phyloP scores from a whole-genome alignment of 2,888 invertebrate genomes.

The Hymenopus coronatus region DNA sequence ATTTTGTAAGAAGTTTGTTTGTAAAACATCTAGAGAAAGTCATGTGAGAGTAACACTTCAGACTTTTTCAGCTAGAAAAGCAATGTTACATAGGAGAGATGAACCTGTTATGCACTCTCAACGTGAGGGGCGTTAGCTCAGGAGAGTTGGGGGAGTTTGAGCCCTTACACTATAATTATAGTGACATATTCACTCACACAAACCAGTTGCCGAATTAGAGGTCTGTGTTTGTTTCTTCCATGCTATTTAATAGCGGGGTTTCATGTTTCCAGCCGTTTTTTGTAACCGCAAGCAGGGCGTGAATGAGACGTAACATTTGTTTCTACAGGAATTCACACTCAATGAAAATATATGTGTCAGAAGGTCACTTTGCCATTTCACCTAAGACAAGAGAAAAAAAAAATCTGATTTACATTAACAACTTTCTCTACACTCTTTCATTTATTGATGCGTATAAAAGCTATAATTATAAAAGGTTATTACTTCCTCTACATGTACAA shows the following conservation, averaged over 20 bases:
- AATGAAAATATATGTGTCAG: not conserved
- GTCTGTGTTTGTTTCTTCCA: conserved; percentile 9
- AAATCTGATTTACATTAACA: no score
- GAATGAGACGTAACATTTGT: not conserved
- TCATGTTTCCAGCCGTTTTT: not conserved
- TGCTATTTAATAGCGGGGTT: conserved; percentile 5
- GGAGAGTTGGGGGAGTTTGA: not conserved
- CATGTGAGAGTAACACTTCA: no score
- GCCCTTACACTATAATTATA: not conserved
- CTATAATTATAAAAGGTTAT: no score
- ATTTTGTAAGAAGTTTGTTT: no score
- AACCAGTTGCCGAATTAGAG: not conserved
- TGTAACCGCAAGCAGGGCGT: not conserved
- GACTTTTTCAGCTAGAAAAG: not conserved
- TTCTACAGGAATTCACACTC: not conserved
- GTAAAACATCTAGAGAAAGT: no score
- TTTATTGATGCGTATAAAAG: no score
- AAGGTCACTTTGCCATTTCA: not conserved
- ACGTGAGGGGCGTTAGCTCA: not conserved
- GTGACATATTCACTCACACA: conserved; percentile 1
- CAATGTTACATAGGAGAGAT: not conserved
- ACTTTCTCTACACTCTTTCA: no score
- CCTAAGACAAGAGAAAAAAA: no score
- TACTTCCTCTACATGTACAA: no score
- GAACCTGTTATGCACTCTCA: not conserved